Evolutionary conservation across 2,888 invertebrate genomes (phyloP).

Genomic region (Rhagonycha fulva): DNA sequence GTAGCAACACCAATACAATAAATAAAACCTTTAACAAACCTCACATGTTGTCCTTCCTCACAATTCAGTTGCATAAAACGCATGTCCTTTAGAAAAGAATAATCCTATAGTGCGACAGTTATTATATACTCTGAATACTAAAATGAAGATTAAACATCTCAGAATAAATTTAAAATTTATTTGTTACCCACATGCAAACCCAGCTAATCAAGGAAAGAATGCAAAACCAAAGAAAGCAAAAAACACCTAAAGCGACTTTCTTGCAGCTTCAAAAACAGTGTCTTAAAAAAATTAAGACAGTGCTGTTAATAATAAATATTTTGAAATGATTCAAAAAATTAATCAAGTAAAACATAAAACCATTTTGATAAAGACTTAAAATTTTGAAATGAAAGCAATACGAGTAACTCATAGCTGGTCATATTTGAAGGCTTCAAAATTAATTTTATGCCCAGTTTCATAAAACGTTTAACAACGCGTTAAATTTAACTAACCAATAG

Average conservation of each 20-base stretch:
- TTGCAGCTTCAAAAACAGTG: no score
- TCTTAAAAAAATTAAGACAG: no score
- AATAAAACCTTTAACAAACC: background rate
- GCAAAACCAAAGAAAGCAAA: background rate
- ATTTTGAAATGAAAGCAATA: no score
- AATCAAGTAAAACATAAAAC: no score
- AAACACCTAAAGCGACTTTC: background rate
- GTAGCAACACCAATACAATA: background rate
- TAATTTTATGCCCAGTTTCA: no score
- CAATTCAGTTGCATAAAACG: background rate
- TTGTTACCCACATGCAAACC: background rate
- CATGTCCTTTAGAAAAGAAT: background rate
- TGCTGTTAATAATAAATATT: no score
- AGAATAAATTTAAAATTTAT: background rate
- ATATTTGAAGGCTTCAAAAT: no score
- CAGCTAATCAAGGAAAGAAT: background rate
- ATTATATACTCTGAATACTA: background rate
- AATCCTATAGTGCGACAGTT: background rate
- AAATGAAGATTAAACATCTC: background rate
- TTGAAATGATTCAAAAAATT: no score
- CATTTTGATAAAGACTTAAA: no score
- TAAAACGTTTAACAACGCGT: no score
- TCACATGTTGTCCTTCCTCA: background rate
- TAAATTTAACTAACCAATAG: no score
- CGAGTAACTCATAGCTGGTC: no score